Base-by-base conservation (phyloP, 2,797 vertebrate species). In the Poecile montanus region DNA sequence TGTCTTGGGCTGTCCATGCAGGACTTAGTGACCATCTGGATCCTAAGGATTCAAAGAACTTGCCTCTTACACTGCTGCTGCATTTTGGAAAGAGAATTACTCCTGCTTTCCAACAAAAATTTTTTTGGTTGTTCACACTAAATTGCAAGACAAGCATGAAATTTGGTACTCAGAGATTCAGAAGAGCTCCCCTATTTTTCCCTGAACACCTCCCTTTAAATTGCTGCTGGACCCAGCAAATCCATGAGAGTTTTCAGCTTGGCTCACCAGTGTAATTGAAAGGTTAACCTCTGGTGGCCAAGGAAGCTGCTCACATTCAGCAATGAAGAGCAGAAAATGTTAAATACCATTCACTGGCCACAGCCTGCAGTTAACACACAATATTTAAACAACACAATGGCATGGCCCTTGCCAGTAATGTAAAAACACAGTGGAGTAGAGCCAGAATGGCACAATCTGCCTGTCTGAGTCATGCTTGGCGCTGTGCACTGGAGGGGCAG, bases 311-410 rank as follows among this genome's bases (percentile, higher is more conserved):
- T 85, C 29, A 17, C 54, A 89, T 58, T 85, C 81, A 89, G 71
- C 80, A 82, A 65, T 6, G 81, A 97, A 44, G 85, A 93, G 48
- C 66, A 94, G 61, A 72, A 73, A 91, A 92, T 30, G 91, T 94
- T 93, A 96, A 96, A 94, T 68, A 93, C 56, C 74, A 78, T 81
- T 93, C 91, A 84, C 88, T 79, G 76, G 91, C 92, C 95, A 89
- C 72, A 95, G 75, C 85, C 94, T 93, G 76, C 30, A 93, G 73
- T 91, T 96, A 97, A 96, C 86, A 96, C 78, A 93, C 40, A 96
- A 96, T 95, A 95, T 95, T 88, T 95, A 90, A 96, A 88, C 89
- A 96, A 94, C 92, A 97, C 96, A 96, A 97, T 95, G 96, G 91
- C 96, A 84, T 4, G 80, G 91, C 76, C 92, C 88, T 34, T 96